Evolutionary conservation across 2,113 vertebrate species (phyloP).

Genomic region (Redunca redunca): DNA sequence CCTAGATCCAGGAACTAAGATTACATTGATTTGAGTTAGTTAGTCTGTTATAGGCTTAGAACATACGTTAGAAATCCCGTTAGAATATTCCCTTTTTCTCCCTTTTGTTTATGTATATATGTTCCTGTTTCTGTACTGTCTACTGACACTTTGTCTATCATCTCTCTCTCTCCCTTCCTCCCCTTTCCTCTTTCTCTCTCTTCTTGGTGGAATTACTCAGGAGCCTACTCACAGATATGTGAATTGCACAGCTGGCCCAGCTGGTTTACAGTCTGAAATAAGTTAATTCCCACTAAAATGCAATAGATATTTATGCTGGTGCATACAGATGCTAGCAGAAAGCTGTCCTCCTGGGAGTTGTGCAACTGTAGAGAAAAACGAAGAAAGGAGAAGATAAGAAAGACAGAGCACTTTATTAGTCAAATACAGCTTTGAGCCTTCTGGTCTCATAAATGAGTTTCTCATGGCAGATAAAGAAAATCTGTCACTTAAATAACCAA

Average conservation of each 20-base stretch:
- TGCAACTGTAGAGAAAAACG: not conserved
- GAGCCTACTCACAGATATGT: not conserved
- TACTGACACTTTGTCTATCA: not conserved
- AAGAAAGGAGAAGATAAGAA: not conserved
- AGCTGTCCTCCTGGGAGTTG: not conserved
- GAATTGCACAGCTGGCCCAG: not conserved
- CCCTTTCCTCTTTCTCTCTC: not conserved
- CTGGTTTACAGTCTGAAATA: not conserved
- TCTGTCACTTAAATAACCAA: not conserved
- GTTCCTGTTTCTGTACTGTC: not conserved
- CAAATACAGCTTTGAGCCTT: not conserved
- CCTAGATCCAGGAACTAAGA: not conserved
- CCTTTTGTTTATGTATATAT: not conserved
- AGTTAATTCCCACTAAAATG: not conserved
- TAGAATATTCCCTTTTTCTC: not conserved
- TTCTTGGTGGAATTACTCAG: not conserved
- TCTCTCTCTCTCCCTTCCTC: not conserved
- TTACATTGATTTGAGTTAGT: not conserved
- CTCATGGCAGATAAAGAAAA: not conserved
- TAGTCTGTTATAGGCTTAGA: not conserved
- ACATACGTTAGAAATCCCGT: not conserved
- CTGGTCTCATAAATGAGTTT: conserved; percentile 9
- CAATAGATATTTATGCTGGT: not conserved
- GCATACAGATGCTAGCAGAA: not conserved
- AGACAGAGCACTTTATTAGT: not conserved